A percentile compares a stretch with the other conserved stretches of the same genome.
phyloP scores from a whole-genome alignment of 2,797 vertebrate species.

The Pristis pectinata region DNA sequence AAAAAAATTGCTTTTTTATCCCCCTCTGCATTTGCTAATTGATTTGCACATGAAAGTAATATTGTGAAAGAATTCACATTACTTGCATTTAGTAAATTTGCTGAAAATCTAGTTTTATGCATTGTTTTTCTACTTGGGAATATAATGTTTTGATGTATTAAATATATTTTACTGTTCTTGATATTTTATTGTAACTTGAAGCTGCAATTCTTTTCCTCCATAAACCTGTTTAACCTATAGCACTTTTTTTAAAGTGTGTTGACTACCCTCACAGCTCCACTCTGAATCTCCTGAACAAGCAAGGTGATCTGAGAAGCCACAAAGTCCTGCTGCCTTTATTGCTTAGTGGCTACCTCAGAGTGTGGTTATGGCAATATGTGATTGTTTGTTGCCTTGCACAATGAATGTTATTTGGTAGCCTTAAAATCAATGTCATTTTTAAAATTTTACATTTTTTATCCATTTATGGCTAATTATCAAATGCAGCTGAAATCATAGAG shows the following conservation, averaged over 20 bases:
- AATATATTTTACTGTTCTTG: background rate
- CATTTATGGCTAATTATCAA: background rate
- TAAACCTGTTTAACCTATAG: background rate
- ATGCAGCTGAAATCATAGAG: background rate
- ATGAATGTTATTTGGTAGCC: background rate
- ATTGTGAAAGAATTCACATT: background rate
- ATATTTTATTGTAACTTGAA: slow-evolving; percentile 20
- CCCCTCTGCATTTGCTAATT: background rate
- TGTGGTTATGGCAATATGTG: too few species aligned
- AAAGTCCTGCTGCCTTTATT: background rate
- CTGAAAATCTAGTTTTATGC: background rate
- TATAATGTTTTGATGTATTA: background rate
- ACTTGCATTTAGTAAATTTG: background rate
- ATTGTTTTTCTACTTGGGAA: background rate
- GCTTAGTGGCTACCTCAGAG: background rate
- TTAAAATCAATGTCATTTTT: background rate
- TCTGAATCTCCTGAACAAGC: background rate
- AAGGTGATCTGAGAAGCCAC: background rate
- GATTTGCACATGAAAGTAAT: slow-evolving; percentile 15
- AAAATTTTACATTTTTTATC: background rate
- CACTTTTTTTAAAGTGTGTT: background rate
- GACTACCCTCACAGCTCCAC: background rate
- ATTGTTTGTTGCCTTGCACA: background rate
- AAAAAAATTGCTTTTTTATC: background rate
- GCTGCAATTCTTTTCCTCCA: background rate